These are phyloP conservation scores for Drosophila eugracilis DNA, from an alignment of 1,140 invertebrate genomes.

Conservation along the genomic window DNA sequence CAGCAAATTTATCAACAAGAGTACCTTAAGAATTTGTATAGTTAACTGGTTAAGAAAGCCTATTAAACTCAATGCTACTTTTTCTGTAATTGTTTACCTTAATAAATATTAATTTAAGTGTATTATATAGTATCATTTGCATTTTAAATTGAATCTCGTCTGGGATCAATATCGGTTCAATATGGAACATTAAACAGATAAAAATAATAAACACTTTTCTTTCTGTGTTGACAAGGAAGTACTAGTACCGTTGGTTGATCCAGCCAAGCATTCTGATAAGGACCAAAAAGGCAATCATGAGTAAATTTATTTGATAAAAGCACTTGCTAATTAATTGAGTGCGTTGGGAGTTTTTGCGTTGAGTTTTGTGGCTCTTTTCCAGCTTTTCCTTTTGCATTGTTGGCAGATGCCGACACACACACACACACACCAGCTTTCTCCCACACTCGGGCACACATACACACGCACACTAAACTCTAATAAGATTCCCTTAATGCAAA, in stretches of 20 bases:
- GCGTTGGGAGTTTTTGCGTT: slow-evolving; percentile 8
- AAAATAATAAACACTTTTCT: no score
- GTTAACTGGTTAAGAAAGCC: no score
- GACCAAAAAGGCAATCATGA: slow-evolving; percentile 36
- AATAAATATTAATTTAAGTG: no score
- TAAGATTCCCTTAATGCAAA: slow-evolving; percentile 48
- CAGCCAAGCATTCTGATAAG: slow-evolving; percentile 29
- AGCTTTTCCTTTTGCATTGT: slow-evolving; percentile 42
- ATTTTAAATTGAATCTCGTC: no score
- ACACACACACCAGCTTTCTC: slow-evolving; percentile 7
- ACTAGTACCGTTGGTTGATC: slow-evolving; percentile 15
- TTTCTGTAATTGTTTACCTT: no score
- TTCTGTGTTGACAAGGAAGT: background rate
- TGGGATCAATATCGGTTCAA: no score
- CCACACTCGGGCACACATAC: slow-evolving; percentile 12
- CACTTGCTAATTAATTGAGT: slow-evolving; percentile 69
- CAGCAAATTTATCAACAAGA: no score
- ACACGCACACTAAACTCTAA: slow-evolving; percentile 39
- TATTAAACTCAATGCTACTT: no score
- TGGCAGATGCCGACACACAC: slow-evolving; percentile 58
- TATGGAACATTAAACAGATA: no score
- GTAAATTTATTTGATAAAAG: slow-evolving; percentile 63
- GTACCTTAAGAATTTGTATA: no score
- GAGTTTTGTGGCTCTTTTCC: slow-evolving; percentile 9
- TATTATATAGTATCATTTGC: no score